Base-by-base conservation (phyloP, 2,888 invertebrate species). In the Crossocerus cetratus region DNA sequence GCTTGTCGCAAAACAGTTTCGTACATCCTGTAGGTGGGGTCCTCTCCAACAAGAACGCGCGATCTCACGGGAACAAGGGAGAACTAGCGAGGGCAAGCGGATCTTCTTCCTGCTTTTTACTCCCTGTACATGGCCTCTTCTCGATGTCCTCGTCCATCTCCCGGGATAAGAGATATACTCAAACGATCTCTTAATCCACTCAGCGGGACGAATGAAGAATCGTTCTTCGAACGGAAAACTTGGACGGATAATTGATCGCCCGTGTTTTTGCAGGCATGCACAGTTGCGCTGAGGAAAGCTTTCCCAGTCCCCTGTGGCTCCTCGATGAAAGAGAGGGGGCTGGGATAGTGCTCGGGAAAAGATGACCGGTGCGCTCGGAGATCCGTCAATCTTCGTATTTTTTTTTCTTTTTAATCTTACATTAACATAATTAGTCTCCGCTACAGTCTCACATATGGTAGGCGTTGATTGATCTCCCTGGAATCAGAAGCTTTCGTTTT, bases 131-230 rank as follows among this genome's bases (percentile, higher is more conserved):
- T 13, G 49, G 1, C 8, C 23, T 8, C 14, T 16, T n/a, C 49
- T 8, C 23, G 11, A 1, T 5, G 54, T 45, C 54, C 2, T 32
- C 56, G 45, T 42, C 56, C 57, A 23, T 54, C 54, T 54, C 65
- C 49, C 63, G 65, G 59, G 62, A 56, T 44, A 64, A 69, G 45
- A 71, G 76, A 82, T 80, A 76, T 80, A 76, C 69, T 56, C 43
- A 54, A 65, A 45, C 69, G 70, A 72, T 76, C 78, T 74, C 77
- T 79, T 82, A 84, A 82, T 84, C 78, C 78, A 82, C 78, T 82
- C 74, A 64, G 68, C 65, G 75, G 56, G 56, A 58, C 67, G 32
- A 32, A 32, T 32, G 77, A 11, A 4, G 49, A 16, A 49, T 74
- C 45, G 65, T n/a, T n/a, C 74, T 70, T 68, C 68, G 70, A 65